Base-by-base conservation (phyloP, 2,888 invertebrate species). In the Athrips mouffetella region DNA sequence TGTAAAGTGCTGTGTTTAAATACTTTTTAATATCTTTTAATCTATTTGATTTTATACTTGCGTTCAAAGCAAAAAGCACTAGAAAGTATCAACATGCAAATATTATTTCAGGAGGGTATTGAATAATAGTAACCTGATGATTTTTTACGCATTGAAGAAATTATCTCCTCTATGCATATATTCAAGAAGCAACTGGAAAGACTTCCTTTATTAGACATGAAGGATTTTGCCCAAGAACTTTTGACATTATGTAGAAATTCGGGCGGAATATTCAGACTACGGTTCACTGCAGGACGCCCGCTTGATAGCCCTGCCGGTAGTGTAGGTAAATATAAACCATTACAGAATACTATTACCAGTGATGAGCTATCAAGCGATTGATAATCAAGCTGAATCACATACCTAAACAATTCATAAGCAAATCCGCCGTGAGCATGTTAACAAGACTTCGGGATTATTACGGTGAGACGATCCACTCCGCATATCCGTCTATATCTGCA, bases 351-450 rank as follows among this genome's bases (percentile, higher is more conserved):
- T 67, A 66, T 73, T 64, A 65, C 61, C 47, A 57, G 52, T 66
- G 67, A 73, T 66, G 67, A 71, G 64, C 62, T 62, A 63, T 61
- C 67, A 66, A 69, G 66, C 68, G 69, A 74, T 21, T 21, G 37
- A 21, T 79, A 77, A 74, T 71, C 79, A 74, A 77, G 72, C 73
- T 63, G 69, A 72, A 75, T 70, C 71, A 70, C 64, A 66, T 72
- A 76, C 67, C 73, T 77, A 69, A 76, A 76, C 80, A 79, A 83
- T 85, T 85, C 83, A 81, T 79, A 76, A 74, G 72, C 78, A 80
- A 85, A 85, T 82, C 82, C 80, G 76, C 62, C 73, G 65, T 77
- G 78, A 81, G 77, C 80, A 73, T 78, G 83, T 84, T 82, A 84
- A 85, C 82, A 85, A 72, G 71, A 76, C 73, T 77, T 63, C 63